Percentiles rank a stretch among this genome's conserved stretches.
These are phyloP conservation scores for Setophaga kirtlandii DNA, from an alignment of 2,113 vertebrate genomes.

Conservation along the genomic window DNA sequence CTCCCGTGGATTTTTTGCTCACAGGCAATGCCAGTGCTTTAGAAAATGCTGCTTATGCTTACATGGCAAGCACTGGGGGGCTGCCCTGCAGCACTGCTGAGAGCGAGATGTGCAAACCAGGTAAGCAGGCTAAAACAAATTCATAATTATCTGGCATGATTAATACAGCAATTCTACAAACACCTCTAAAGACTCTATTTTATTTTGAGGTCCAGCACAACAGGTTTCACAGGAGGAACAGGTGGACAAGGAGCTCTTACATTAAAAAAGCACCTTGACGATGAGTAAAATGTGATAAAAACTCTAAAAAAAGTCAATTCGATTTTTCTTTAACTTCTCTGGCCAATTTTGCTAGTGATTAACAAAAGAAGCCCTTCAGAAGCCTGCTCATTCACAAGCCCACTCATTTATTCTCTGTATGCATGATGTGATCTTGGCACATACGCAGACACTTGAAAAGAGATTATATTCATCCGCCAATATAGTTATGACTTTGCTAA, in stretches of 20 bases:
- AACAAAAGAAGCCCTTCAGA: slow-evolving; percentile 6
- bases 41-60: not conserved
- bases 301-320: not conserved
- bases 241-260: not conserved
- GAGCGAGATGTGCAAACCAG: not conserved
- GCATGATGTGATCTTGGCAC: slow-evolving; percentile 41
- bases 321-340: not conserved
- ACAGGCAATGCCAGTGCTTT: not conserved
- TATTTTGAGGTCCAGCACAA: not conserved
- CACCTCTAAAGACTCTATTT: not conserved
- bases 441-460: not conserved
- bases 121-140: not conserved
- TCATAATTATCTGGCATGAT: not conserved
- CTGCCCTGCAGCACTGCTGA: not conserved
- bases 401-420: slow-evolving; percentile 13
- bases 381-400: slow-evolving; percentile 20
- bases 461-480: slow-evolving; percentile 22
- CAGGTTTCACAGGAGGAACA: not conserved
- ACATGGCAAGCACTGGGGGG: not conserved
- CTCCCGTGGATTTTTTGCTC: not conserved
- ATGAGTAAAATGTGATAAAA: not conserved
- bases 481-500: slow-evolving; percentile 43
- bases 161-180: not conserved
- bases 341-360: not conserved
- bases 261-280: fast-evolving